Percentiles rank a stretch among this genome's conserved stretches.
Evolutionary conservation across 2,888 invertebrate species (phyloP).

Genomic region (Agonopterix arenella): DNA sequence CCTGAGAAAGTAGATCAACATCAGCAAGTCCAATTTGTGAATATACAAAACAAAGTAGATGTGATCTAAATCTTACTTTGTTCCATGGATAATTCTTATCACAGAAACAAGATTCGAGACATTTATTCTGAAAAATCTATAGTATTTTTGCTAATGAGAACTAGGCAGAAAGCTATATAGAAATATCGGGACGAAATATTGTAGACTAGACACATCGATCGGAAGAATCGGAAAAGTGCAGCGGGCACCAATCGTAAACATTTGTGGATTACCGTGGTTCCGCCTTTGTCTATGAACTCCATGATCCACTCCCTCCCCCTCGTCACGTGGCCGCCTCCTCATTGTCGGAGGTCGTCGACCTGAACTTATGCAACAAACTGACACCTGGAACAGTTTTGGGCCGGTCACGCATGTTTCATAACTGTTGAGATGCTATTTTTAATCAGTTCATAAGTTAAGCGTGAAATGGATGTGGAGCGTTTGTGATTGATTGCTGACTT

Average conservation of each 20-base stretch:
- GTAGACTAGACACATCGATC: no score
- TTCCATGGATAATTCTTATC: no score
- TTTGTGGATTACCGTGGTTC: slow-evolving; percentile 10
- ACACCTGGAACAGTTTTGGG: slow-evolving; percentile 40
- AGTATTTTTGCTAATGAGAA: no score
- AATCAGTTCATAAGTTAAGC: slow-evolving; percentile 7
- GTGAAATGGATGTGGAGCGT: slow-evolving; percentile 16
- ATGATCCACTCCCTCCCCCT: slow-evolving; percentile 22
- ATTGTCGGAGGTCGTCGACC: slow-evolving; percentile 50
- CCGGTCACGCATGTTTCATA: slow-evolving; percentile 30
- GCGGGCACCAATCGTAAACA: neutral
- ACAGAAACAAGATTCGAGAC: no score
- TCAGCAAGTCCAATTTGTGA: no score
- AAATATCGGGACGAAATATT: no score
- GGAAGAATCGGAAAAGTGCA: neutral
- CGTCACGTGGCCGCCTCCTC: slow-evolving; percentile 26
- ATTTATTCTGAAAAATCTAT: no score
- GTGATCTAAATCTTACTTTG: no score
- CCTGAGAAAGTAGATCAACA: neutral
- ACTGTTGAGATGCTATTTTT: slow-evolving; percentile 22
- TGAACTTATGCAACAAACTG: slow-evolving; percentile 21
- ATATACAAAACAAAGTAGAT: no score
- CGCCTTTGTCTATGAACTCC: slow-evolving; percentile 39
- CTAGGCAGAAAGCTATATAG: no score
- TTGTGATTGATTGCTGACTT: slow-evolving; percentile 9